phyloP scores from a whole-genome alignment of 1,140 invertebrate genomes.

The Drosophila hydei region DNA sequence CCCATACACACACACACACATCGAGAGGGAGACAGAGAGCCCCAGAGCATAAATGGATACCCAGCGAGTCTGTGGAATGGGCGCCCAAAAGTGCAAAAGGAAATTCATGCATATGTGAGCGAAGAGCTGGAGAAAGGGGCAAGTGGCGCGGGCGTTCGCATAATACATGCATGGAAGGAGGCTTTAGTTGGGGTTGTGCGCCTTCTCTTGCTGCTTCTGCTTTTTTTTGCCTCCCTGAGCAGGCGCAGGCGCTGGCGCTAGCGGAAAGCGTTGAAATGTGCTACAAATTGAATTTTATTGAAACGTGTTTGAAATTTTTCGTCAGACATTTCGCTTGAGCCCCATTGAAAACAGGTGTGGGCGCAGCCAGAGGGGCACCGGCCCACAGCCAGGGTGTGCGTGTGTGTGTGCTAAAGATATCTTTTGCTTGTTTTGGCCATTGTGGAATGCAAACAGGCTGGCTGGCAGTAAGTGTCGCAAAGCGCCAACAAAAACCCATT shows the following conservation, averaged over 20 bases:
- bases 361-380: not conserved
- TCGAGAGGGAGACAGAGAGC: constrained; percentile 37
- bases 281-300: constrained; percentile 82
- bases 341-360: constrained; percentile 15
- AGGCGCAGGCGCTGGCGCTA: constrained; percentile 17
- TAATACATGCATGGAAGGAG: not conserved
- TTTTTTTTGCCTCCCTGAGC: not conserved
- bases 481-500: constrained; percentile 44
- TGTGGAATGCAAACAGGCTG: constrained; percentile 67
- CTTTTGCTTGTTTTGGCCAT: constrained; percentile 71
- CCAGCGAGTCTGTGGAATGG: constrained; percentile 21
- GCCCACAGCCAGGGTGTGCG: constrained; percentile 20
- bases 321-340: constrained; percentile 50
- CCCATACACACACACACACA: constrained; percentile 23
- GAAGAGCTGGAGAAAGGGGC: not conserved
- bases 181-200: constrained; percentile 2
- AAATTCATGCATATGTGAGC: constrained; percentile 79
- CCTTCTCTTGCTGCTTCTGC: not conserved
- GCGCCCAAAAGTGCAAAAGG: constrained; percentile 68
- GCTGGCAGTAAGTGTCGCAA: constrained; percentile 57
- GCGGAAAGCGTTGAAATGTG: constrained; percentile 81
- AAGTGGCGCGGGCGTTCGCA: not conserved
- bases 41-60: constrained; percentile 64
- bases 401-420: constrained; percentile 21
- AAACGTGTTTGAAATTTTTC: constrained; percentile 82